phyloP scores from a whole-genome alignment of 2,797 vertebrate genomes.

The Sebastes aleutianus region DNA sequence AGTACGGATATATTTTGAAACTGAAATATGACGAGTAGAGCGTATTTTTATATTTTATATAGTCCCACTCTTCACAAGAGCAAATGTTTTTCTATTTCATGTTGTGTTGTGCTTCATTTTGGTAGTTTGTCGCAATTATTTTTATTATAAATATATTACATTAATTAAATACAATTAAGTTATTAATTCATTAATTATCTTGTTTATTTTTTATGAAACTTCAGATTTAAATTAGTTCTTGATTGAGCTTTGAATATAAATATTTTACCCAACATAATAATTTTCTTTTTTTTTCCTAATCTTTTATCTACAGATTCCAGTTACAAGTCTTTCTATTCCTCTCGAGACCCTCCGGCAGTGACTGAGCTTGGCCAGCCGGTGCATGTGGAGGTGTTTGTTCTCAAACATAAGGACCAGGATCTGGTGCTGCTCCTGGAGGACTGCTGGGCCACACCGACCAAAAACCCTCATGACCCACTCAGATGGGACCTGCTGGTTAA shows the following conservation, averaged over 20 bases:
- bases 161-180: no score
- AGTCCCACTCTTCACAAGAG: no score
- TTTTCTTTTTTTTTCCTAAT: no score
- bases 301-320: slow-evolving; percentile 49
- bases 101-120: neutral
- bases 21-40: no score
- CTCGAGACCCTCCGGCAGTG: neutral
- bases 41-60: no score
- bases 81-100: neutral
- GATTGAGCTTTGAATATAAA: no score
- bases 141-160: no score
- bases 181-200: no score
- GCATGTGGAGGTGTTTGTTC: slow-evolving; percentile 64
- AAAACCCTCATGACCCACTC: slow-evolving; percentile 48
- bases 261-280: neutral
- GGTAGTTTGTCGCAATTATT: no score
- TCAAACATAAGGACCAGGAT: slow-evolving; percentile 57
- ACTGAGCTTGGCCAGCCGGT: slow-evolving; percentile 56
- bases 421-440: slow-evolving; percentile 56
- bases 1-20: no score
- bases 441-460: slow-evolving; percentile 70
- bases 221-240: no score
- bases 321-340: slow-evolving; percentile 59
- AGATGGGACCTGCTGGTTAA: slow-evolving; percentile 65
- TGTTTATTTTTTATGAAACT: no score